phyloP scores from a whole-genome alignment of 1,140 invertebrate genomes.

The Goniozus legneri region DNA sequence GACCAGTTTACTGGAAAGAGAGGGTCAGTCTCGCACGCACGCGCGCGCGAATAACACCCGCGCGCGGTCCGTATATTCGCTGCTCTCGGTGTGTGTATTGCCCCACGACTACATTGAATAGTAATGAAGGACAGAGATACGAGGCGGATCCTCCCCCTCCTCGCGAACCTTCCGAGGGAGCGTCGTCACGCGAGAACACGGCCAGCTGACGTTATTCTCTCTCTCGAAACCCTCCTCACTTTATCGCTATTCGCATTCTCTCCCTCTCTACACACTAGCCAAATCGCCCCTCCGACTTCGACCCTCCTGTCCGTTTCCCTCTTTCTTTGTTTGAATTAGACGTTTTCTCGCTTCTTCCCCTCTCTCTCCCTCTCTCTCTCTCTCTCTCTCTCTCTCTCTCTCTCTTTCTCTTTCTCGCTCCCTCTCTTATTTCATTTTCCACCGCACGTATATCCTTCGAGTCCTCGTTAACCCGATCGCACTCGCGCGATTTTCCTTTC shows the following conservation, averaged over 20 bases:
- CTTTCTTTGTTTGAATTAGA: no score
- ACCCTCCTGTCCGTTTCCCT: no score
- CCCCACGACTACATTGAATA: conserved; percentile 32
- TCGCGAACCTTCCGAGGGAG: conserved; percentile 18
- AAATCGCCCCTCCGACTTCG: no score
- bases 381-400: not conserved
- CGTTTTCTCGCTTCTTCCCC: not conserved
- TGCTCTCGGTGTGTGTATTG: not conserved
- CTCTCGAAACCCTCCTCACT: not conserved
- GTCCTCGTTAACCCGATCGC: no score
- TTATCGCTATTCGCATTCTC: not conserved
- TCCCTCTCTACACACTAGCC: no score
- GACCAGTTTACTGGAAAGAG: no score
- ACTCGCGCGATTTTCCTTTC: no score
- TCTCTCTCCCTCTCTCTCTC: not conserved
- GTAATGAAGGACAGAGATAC: conserved; percentile 44
- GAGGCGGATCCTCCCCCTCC: conserved; percentile 29
- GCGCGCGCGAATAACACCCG: conserved; percentile 11
- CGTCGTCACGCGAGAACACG: conserved; percentile 42
- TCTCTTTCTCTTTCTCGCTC: no score
- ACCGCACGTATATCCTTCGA: no score
- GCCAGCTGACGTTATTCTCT: conserved; percentile 32
- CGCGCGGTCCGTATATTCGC: conserved; percentile 16
- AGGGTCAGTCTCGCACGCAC: conserved; percentile 19
- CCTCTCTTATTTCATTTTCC: no score